Evolutionary conservation across 1,140 invertebrate genomes (phyloP), one percentile per base, ranked within the genome.

Genomic region (Eciton burchellii): DNA sequence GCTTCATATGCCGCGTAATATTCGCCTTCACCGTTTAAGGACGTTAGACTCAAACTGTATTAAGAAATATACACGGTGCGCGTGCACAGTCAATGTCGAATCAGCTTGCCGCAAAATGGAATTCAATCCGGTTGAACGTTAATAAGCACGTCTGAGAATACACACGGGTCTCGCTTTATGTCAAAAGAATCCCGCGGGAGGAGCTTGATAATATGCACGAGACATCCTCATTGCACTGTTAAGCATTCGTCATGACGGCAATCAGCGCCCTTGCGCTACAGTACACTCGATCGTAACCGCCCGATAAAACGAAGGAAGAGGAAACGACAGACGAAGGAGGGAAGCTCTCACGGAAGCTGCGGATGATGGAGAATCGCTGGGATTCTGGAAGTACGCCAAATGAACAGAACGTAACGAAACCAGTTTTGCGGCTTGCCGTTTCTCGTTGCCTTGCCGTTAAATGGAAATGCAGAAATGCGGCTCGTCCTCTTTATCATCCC

Each of bases 301-400:
- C 85, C 84, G 73, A 35, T 73, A 49, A 77, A 87, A 83, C 21
- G 63, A 24, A 45, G 29, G 35, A 60, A 77, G 60, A 59, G 76
- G 35, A 12, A 47, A 47, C 65, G 60, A 52, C 16, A 62, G 54
- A 63, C 49, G 54, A n/a, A 83, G 29, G 19, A 41, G 49, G 9
- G 21, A 29, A 16, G 35, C 9, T 1, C 12, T 11, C n/a, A 59
- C 41, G 35, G 74, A 84, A 59, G 35, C 52, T 56, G 21, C 74
- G 24, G 35, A 49, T 66, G 66, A 86, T 62, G 81, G 26, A 66
- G 70, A 85, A 16, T 83, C 41, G 14, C 59, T 70, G 70, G 66
- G 72, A 86, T 86, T 56, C 81, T 86, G 84, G 81, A 81, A 56
- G 8, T 3, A 21, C 49, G 82, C 82, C 81, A 87, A 76, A n/a